Evolutionary conservation across 1,140 invertebrate genomes (phyloP), one percentile per base, ranked within the genome.

Genomic region (Belonocnema kinseyi): DNA sequence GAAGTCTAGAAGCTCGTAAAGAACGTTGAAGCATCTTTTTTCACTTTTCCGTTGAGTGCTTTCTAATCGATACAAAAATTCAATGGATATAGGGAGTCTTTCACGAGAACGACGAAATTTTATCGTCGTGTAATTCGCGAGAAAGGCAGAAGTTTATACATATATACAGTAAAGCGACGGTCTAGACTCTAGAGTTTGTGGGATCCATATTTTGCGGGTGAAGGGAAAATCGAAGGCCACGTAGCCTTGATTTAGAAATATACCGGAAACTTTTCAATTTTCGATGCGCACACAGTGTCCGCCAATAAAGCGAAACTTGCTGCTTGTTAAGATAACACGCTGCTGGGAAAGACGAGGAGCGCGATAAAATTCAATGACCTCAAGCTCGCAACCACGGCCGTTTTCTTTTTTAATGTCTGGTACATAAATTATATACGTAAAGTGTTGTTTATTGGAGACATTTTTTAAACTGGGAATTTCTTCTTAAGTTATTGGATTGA

Each of bases 301-400:
- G 26, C n/a, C 33, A 33, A 66, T 66, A 66, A 66, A 40, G n/a
- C 14, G 8, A 13, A 40, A 46, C 19, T 61, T 26, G 21, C 12
- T 33, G 21, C 8, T 46, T 11, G 40, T 66, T 16, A 66, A 26
- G 61, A 66, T 66, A 66, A 46, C 26, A n/a, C 26, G 58, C 21
- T 13, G 26, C 21, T 33, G 13, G 16, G 13, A 66, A 33, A 66
- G n/a, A 40, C 61, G 16, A 66, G 26, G 26, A 66, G 40, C 61
- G 26, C 61, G 61, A 66, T 66, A n/a, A 66, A 66, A 66, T 66
- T 40, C 61, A 66, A 40, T 66, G 61, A 66, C 61, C 61, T 66
- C 26, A 46, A 46, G 8, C 40, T 10, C 40, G 40, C 26, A 46
- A 46, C 40, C 40, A 46, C 10, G 40, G 40, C 40, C 40, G 26